phyloP scores from a whole-genome alignment of 1,140 invertebrate species.

The Protaetia brevitarsis region DNA sequence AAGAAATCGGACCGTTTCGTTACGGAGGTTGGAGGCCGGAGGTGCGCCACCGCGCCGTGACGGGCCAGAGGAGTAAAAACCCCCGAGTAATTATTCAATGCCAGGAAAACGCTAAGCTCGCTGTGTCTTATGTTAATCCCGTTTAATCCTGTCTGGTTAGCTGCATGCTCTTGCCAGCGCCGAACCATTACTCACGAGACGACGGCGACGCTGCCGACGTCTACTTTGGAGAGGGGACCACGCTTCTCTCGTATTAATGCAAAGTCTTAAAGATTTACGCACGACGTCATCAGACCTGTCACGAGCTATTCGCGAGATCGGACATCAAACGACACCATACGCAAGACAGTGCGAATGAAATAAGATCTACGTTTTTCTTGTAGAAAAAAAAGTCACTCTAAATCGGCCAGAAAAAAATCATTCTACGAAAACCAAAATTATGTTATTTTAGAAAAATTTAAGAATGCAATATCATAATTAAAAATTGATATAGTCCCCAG shows the following conservation, averaged over 20 bases:
- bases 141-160: slow-evolving; percentile 47
- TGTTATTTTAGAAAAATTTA: no score
- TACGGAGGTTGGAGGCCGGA: not conserved
- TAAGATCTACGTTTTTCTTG: no score
- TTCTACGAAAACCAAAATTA: no score
- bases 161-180: slow-evolving; percentile 41
- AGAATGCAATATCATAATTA: no score
- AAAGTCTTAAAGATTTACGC: slow-evolving; percentile 16
- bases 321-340: no score
- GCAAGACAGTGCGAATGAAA: no score
- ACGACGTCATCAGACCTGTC: slow-evolving; percentile 13
- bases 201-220: slow-evolving; percentile 30
- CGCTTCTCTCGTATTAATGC: slow-evolving; percentile 36
- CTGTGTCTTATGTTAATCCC: slow-evolving; percentile 50
- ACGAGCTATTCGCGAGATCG: no score
- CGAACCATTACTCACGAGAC: slow-evolving; percentile 43
- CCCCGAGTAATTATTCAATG: slow-evolving; percentile 47
- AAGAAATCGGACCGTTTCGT: slow-evolving; percentile 17
- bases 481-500: no score
- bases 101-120: slow-evolving; percentile 46
- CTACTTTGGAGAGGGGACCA: not conserved
- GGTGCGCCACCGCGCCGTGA: not conserved
- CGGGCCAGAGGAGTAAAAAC: slow-evolving; percentile 35
- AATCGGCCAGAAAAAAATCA: no score
- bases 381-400: no score